These are phyloP conservation scores for Camponotus fellah DNA, from an alignment of 2,888 invertebrate genomes.

Conservation along the genomic window DNA sequence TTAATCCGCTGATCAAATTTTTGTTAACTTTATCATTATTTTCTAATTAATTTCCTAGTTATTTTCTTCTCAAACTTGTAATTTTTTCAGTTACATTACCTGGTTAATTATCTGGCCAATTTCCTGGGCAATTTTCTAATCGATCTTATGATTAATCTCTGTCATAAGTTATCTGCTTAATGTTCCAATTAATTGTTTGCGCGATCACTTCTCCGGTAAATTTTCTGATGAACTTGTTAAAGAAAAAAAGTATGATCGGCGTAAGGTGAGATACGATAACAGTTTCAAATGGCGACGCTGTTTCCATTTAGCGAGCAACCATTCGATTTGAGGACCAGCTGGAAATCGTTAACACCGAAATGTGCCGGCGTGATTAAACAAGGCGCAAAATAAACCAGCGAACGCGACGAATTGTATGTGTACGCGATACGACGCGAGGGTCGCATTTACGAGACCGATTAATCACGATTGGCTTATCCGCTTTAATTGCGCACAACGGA, in stretches of 20 bases:
- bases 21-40: background rate
- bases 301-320: background rate
- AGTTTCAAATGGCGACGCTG: background rate
- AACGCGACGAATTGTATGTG: slow-evolving; percentile 1
- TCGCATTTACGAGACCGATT: slow-evolving; percentile 46
- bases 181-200: background rate
- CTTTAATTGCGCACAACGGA: slow-evolving; percentile 56
- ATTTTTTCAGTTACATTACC: background rate
- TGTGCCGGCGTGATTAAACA: slow-evolving; percentile 20
- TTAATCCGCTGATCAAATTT: background rate
- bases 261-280: background rate
- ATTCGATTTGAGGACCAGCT: background rate
- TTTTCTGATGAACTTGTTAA: background rate
- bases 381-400: slow-evolving; percentile 29
- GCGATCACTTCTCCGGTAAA: background rate
- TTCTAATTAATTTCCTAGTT: background rate
- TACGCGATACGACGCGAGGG: background rate
- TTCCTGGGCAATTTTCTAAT: background rate
- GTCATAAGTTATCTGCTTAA: background rate
- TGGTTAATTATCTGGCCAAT: background rate
- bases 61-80: background rate
- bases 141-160: background rate
- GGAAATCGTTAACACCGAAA: slow-evolving; percentile 17
- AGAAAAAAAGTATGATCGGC: background rate
- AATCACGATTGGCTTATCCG: slow-evolving; percentile 60